Percentiles rank a stretch among this genome's conserved stretches.
These are phyloP conservation scores for Poeciliopsis gracilis DNA, from an alignment of 2,797 vertebrate genomes.

Conservation along the genomic window DNA sequence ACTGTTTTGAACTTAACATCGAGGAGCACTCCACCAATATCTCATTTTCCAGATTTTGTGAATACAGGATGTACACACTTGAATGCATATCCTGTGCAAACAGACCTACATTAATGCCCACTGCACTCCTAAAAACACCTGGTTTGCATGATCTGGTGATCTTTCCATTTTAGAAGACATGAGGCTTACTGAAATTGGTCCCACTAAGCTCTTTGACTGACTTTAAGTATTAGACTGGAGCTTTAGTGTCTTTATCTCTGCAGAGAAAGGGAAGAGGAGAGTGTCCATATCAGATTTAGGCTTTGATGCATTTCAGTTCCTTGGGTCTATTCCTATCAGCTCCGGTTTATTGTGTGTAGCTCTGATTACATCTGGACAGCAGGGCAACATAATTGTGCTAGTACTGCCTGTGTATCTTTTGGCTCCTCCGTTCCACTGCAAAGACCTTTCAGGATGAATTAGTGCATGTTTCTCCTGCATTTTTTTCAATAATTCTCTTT, in stretches of 20 bases:
- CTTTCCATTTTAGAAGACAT: slow-evolving; percentile 39
- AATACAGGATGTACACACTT: background rate
- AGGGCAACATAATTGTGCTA: slow-evolving; percentile 69
- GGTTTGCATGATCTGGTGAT: slow-evolving; percentile 18
- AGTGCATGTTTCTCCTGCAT: slow-evolving; percentile 30
- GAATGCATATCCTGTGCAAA: background rate
- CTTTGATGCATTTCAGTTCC: slow-evolving; percentile 65
- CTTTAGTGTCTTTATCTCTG: slow-evolving; percentile 28
- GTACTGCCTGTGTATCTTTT: slow-evolving; percentile 53
- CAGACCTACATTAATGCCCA: background rate
- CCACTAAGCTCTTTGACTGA: slow-evolving; percentile 27
- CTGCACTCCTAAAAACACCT: background rate
- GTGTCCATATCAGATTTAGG: slow-evolving; percentile 42
- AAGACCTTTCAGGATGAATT: slow-evolving; percentile 60
- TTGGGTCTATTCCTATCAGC: slow-evolving; percentile 59
- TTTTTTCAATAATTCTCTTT: slow-evolving; percentile 54
- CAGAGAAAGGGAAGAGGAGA: slow-evolving; percentile 12
- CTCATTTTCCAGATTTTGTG: background rate
- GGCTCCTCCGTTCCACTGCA: slow-evolving; percentile 47
- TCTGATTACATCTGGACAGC: slow-evolving; percentile 71
- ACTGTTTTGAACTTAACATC: slow-evolving; percentile 18
- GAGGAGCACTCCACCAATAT: background rate
- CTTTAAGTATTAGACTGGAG: slow-evolving; percentile 28
- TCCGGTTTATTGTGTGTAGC: slow-evolving; percentile 64
- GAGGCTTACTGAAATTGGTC: slow-evolving; percentile 14